phyloP scores from a whole-genome alignment of 2,888 invertebrate genomes.

The Pandemis cinnamomeana region DNA sequence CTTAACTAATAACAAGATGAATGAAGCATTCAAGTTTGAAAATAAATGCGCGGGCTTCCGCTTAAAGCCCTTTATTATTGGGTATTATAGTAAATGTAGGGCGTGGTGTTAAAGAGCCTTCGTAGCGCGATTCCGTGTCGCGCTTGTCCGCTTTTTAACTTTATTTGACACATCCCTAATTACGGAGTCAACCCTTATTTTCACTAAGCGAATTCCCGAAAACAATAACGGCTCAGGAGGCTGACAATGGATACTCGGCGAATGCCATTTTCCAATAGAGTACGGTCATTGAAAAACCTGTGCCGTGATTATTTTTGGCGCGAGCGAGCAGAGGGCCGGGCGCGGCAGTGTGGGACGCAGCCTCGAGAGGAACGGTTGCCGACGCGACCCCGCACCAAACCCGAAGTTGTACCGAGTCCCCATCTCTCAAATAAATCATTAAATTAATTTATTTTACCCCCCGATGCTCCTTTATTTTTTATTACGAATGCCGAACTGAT shows the following conservation, averaged over 20 bases:
- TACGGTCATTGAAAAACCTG: slow-evolving; percentile 71
- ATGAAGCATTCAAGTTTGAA: no score
- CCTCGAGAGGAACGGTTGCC: slow-evolving; percentile 81
- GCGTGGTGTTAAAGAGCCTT: not conserved
- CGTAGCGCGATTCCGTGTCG: no score
- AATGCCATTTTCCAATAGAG: slow-evolving; percentile 78
- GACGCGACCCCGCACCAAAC: slow-evolving; percentile 50
- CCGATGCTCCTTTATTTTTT: not conserved
- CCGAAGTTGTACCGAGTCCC: slow-evolving; percentile 36
- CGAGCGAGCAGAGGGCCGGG: slow-evolving; percentile 67
- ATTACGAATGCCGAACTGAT: not conserved
- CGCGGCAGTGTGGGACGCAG: slow-evolving; percentile 76
- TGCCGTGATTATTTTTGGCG: slow-evolving; percentile 82
- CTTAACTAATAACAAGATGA: no score
- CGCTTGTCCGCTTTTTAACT: not conserved
- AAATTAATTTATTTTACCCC: not conserved
- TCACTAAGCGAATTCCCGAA: slow-evolving; percentile 45
- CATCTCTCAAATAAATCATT: slow-evolving; percentile 19
- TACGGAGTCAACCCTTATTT: not conserved
- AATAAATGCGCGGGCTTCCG: no score
- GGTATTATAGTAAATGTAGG: no score
- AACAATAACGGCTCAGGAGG: slow-evolving; percentile 57
- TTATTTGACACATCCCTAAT: not conserved
- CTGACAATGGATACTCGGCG: slow-evolving; percentile 66
- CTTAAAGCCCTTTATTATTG: not conserved